Evolutionary conservation across 1,140 invertebrate genomes (phyloP).

Genomic region (Papilio helenus): DNA sequence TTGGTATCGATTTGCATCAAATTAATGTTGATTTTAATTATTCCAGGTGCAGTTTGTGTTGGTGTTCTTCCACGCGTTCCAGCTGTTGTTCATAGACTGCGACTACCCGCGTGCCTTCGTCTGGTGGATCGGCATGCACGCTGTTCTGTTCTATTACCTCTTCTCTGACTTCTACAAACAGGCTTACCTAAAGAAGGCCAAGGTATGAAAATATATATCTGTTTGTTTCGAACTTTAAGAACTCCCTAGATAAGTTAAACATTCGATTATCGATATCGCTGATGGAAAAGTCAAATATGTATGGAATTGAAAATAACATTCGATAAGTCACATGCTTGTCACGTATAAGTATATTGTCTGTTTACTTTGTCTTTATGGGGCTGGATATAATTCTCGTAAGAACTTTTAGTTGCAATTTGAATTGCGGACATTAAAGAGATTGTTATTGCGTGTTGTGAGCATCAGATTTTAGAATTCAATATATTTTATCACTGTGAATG

Average conservation of each 20-base stretch:
- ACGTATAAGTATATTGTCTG: too few species aligned
- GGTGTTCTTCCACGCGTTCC: conserved; percentile 90
- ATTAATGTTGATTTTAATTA: conserved; percentile 12
- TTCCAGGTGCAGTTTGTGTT: conserved; percentile 71
- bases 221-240: not conserved
- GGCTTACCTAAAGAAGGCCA: conserved; percentile 86
- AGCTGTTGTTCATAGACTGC: conserved; percentile 95
- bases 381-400: too few species aligned
- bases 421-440: too few species aligned
- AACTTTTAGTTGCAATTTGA: too few species aligned
- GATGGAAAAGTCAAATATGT: too few species aligned
- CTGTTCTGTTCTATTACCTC: conserved; percentile 95
- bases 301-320: too few species aligned
- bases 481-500: not conserved
- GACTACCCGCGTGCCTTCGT: conserved; percentile 94
- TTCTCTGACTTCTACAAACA: conserved; percentile 97
- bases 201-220: conserved; percentile 45
- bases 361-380: too few species aligned
- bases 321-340: too few species aligned
- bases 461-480: not conserved
- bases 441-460: too few species aligned
- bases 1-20: not conserved
- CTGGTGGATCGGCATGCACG: conserved; percentile 95
- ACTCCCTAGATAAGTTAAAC: too few species aligned
- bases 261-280: too few species aligned